These are phyloP conservation scores for Philopotamus ludificatus DNA, from an alignment of 1,140 invertebrate genomes.

Conservation along the genomic window DNA sequence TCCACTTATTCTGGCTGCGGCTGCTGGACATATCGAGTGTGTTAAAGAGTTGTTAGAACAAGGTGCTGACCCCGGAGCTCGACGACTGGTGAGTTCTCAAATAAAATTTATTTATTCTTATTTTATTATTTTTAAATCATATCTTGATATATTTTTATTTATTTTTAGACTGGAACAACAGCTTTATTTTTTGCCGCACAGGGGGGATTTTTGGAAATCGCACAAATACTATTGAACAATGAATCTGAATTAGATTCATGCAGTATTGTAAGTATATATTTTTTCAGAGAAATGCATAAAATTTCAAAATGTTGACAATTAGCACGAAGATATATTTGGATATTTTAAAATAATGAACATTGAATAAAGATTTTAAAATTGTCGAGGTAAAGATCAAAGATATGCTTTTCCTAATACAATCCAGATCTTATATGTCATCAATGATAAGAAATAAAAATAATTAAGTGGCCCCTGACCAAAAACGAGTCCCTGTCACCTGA, in stretches of 20 bases:
- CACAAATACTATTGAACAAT: conserved; percentile 71
- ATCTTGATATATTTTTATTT: not conserved
- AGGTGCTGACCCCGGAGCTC: conserved; percentile 80
- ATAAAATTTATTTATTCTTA: not conserved
- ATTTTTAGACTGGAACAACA: conserved; percentile 80
- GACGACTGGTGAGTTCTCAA: conserved; percentile 67
- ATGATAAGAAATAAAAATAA: too few relatives aligned
- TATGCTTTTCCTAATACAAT: too few relatives aligned
- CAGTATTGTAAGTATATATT: conserved; percentile 67
- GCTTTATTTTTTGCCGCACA: conserved; percentile 91
- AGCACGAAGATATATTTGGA: too few relatives aligned
- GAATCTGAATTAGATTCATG: conserved; percentile 76
- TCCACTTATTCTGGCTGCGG: conserved; percentile 84
- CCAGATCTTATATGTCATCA: too few relatives aligned
- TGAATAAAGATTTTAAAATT: too few relatives aligned
- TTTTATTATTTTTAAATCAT: not conserved
- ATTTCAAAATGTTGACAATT: too few relatives aligned
- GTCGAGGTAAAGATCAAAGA: too few relatives aligned
- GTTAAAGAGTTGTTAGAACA: conserved; percentile 83
- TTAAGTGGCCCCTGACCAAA: too few relatives aligned
- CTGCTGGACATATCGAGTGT: conserved; percentile 84
- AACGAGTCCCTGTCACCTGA: too few relatives aligned
- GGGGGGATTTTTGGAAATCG: conserved; percentile 83
- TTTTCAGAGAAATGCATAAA: too few relatives aligned
- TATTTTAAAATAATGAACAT: too few relatives aligned